phyloP scores from a whole-genome alignment of 2,797 vertebrate genomes.

The Neomorphus geoffroyi region DNA sequence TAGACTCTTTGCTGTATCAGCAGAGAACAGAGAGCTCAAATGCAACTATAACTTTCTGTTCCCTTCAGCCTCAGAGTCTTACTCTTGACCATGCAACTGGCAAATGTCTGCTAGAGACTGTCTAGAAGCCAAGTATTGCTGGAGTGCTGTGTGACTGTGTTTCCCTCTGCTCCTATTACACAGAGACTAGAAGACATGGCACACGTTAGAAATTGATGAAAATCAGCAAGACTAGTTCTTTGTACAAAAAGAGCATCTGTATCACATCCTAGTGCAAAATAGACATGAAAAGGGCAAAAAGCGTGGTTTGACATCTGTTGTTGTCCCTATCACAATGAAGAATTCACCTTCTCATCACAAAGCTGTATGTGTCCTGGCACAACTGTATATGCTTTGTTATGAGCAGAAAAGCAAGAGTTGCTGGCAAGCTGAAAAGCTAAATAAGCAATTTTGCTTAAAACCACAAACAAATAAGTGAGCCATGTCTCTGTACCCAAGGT shows the following conservation, averaged over 20 bases:
- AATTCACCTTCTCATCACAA: neutral
- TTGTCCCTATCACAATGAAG: neutral
- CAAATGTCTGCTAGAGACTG: neutral
- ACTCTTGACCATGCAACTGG: neutral
- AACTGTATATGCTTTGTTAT: neutral
- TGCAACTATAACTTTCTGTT: neutral
- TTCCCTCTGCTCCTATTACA: neutral
- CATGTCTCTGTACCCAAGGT: neutral
- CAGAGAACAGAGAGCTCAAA: neutral
- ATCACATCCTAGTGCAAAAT: neutral
- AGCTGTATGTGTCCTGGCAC: neutral
- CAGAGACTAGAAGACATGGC: neutral
- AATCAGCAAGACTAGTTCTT: neutral
- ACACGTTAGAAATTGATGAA: neutral
- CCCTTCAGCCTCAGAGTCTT: neutral
- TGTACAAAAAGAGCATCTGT: neutral
- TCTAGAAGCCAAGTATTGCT: neutral
- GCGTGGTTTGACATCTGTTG: neutral
- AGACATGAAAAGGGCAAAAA: neutral
- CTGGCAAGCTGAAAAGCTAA: conserved; percentile 17
- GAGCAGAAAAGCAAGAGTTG: neutral
- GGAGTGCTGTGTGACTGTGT: neutral
- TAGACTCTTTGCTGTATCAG: neutral
- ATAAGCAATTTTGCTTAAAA: conserved; percentile 46
- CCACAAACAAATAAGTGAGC: conserved; percentile 18